Conservation (phyloP, 2,797 vertebrate genomes). For the Heteromormyrus szaboi region DNA sequence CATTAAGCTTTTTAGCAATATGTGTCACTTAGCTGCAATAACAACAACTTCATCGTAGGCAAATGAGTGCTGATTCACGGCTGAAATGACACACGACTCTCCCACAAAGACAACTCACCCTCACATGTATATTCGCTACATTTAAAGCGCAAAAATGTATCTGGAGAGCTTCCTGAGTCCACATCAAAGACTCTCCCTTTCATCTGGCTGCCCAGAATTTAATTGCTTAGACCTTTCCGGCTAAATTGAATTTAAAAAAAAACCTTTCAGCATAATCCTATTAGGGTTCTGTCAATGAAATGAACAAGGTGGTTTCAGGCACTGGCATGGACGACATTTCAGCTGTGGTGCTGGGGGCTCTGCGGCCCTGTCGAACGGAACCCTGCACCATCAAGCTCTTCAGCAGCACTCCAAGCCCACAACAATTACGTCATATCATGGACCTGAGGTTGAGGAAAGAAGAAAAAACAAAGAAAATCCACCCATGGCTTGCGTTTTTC, state of each 20-base stretch:
- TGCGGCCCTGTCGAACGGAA: background rate
- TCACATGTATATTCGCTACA: background rate
- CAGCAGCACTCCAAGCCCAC: background rate
- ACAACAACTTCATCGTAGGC: background rate
- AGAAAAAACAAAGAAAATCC: background rate
- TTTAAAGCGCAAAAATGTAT: background rate
- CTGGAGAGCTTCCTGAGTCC: background rate
- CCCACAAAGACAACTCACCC: background rate
- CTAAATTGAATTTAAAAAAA: background rate
- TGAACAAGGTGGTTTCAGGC: slow-evolving; percentile 8
- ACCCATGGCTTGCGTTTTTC: background rate
- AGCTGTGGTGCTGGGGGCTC: background rate
- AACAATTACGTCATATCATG: background rate
- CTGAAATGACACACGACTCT: background rate
- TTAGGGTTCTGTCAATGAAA: slow-evolving; percentile 10
- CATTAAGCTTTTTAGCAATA: background rate
- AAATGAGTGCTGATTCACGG: background rate
- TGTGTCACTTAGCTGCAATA: background rate
- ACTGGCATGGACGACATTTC: background rate
- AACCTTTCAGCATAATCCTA: slow-evolving; percentile 10
- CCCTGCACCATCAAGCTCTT: background rate
- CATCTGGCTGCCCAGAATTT: background rate
- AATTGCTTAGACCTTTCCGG: background rate
- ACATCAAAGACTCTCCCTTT: background rate
- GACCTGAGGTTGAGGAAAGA: background rate